Percentiles rank a stretch among this genome's conserved stretches.
phyloP scores from a whole-genome alignment of 2,797 vertebrate species.

The Chanos chanos region DNA sequence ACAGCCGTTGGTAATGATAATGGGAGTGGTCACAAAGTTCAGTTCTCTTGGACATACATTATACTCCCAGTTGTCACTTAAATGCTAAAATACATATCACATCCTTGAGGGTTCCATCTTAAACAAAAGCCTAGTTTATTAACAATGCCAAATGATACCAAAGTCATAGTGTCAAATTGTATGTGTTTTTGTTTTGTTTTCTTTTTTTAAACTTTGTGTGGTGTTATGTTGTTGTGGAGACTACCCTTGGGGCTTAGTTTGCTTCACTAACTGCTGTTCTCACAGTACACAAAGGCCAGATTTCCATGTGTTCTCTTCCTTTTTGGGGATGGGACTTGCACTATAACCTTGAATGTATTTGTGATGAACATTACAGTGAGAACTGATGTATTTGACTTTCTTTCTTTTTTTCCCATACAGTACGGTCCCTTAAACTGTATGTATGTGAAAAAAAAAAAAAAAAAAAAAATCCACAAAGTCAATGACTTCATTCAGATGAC shows the following conservation, averaged over 20 bases:
- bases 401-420: not conserved
- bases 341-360: conserved; percentile 13
- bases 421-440: not conserved
- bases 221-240: conserved; percentile 24
- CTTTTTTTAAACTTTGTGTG: conserved; percentile 13
- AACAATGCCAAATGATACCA: conserved; percentile 2
- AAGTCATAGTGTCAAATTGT: not conserved
- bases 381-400: not conserved
- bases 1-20: conserved; percentile 8
- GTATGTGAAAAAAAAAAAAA: not conserved
- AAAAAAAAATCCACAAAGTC: too few relatives aligned
- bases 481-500: too few relatives aligned
- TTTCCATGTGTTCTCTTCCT: conserved; percentile 27
- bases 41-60: conserved; percentile 15
- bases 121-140: not conserved
- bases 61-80: not conserved
- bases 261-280: conserved; percentile 19
- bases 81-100: not conserved
- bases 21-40: conserved; percentile 24
- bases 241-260: conserved; percentile 30
- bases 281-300: conserved; percentile 18
- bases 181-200: conserved; percentile 4
- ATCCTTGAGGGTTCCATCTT: not conserved
- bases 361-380: not conserved
- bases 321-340: conserved; percentile 3